Conservation (phyloP, 23 tunicate genomes). For the Trididemnum miniatum region DNA sequence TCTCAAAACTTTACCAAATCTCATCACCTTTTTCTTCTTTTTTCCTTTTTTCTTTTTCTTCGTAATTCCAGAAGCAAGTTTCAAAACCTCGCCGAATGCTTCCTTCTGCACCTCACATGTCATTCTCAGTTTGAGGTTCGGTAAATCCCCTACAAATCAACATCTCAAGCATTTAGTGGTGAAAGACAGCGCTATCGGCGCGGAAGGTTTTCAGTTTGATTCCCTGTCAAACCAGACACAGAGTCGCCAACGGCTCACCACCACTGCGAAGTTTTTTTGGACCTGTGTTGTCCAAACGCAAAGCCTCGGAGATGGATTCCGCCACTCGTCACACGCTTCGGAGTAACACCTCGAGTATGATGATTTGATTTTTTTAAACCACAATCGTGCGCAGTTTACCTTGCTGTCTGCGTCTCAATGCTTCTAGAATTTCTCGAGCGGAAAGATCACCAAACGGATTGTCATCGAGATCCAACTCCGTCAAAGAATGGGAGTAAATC, state of each 20-base stretch:
- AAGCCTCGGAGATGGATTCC: too few relatives aligned
- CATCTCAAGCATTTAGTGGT: too few relatives aligned
- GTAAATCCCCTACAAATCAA: constrained; percentile 59
- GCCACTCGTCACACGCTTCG: too few relatives aligned
- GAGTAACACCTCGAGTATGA: too few relatives aligned
- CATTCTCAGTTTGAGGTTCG: constrained; percentile 60
- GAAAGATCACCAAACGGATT: constrained; percentile 69
- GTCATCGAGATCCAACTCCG: constrained; percentile 79
- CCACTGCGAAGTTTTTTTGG: too few relatives aligned
- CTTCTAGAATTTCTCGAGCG: constrained; percentile 56
- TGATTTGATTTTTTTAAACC: too few relatives aligned
- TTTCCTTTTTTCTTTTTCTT: constrained; percentile 93
- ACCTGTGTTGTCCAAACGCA: too few relatives aligned
- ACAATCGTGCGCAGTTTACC: constrained; percentile 24
- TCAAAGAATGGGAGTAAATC: constrained; percentile 60
- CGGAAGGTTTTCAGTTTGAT: too few relatives aligned
- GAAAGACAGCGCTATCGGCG: too few relatives aligned
- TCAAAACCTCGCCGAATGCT: constrained; percentile 50
- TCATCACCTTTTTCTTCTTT: constrained; percentile 61
- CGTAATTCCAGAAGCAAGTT: constrained; percentile 67
- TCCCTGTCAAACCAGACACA: too few relatives aligned
- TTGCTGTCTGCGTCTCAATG: constrained; percentile 54
- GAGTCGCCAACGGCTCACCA: too few relatives aligned
- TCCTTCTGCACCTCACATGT: constrained; percentile 62
- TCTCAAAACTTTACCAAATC: too few relatives aligned